These are phyloP conservation scores for Sitophilus oryzae DNA, from an alignment of 1,140 invertebrate genomes.

Conservation along the genomic window DNA sequence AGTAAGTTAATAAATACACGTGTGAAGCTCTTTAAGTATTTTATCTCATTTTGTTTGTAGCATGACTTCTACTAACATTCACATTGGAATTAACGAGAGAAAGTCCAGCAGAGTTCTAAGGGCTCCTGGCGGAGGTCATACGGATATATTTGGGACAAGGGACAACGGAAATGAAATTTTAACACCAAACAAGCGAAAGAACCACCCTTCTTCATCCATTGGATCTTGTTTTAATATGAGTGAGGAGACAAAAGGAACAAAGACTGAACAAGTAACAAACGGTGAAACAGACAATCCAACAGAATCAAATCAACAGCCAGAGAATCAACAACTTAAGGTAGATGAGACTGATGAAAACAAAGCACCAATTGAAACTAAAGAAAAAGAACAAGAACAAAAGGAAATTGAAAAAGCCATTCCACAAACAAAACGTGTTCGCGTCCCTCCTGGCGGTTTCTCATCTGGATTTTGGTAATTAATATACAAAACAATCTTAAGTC, in stretches of 20 bases:
- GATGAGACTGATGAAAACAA: slow-evolving; percentile 20
- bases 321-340: slow-evolving; percentile 4
- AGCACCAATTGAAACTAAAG: slow-evolving; percentile 4
- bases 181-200: slow-evolving; percentile 23
- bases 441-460: slow-evolving; percentile 40
- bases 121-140: slow-evolving; percentile 35
- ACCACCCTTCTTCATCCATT: slow-evolving; percentile 24
- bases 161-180: slow-evolving; percentile 10
- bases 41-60: slow-evolving; percentile 13
- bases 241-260: slow-evolving; percentile 6
- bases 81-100: slow-evolving; percentile 30
- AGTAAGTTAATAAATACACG: neutral
- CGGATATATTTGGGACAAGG: slow-evolving; percentile 34
- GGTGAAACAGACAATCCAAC: neutral
- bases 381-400: slow-evolving; percentile 21
- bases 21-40: neutral
- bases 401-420: neutral
- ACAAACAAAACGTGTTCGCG: slow-evolving; percentile 25
- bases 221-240: slow-evolving; percentile 25
- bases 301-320: slow-evolving; percentile 12
- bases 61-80: slow-evolving; percentile 33
- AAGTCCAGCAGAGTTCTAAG: slow-evolving; percentile 35
- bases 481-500: no score
- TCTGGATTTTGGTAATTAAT: slow-evolving; percentile 38
- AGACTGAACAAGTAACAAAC: slow-evolving; percentile 1